A percentile compares a stretch with the other conserved stretches of the same genome.
phyloP scores from a whole-genome alignment of 2,888 invertebrate genomes.

The Diploptera punctata region DNA sequence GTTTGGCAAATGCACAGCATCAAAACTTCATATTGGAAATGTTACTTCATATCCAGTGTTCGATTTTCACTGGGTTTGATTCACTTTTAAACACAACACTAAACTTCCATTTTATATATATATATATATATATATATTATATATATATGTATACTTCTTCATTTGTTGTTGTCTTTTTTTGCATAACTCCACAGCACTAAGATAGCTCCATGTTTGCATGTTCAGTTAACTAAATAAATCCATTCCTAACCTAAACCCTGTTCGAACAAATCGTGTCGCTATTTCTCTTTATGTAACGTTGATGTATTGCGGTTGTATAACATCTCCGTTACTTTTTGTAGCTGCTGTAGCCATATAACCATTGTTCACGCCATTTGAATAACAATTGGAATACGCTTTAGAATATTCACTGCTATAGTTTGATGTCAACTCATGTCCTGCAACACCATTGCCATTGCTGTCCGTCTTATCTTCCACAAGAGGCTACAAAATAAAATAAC shows the following conservation, averaged over 20 bases:
- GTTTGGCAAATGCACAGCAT: no score
- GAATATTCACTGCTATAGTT: conserved; percentile 58
- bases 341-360: conserved; percentile 59
- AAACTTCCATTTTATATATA: no score
- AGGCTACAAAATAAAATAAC: no score
- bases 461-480: conserved; percentile 61
- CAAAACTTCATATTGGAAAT: no score
- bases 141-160: no score
- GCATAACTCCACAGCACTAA: neutral
- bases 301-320: neutral
- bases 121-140: no score
- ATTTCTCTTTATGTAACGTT: conserved; percentile 10
- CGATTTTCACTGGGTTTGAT: no score
- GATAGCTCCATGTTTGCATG: neutral
- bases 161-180: no score
- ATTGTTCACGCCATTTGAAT: conserved; percentile 68
- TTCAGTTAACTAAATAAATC: neutral
- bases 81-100: no score
- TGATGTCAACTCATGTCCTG: conserved; percentile 33
- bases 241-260: neutral
- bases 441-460: conserved; percentile 40
- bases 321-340: conserved; percentile 5
- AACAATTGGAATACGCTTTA: conserved; percentile 65
- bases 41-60: no score
- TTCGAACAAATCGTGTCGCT: conserved; percentile 21